Evolutionary conservation across 1,140 invertebrate species (phyloP), one percentile per base, ranked within the genome.

Genomic region (Euschistus heros): DNA sequence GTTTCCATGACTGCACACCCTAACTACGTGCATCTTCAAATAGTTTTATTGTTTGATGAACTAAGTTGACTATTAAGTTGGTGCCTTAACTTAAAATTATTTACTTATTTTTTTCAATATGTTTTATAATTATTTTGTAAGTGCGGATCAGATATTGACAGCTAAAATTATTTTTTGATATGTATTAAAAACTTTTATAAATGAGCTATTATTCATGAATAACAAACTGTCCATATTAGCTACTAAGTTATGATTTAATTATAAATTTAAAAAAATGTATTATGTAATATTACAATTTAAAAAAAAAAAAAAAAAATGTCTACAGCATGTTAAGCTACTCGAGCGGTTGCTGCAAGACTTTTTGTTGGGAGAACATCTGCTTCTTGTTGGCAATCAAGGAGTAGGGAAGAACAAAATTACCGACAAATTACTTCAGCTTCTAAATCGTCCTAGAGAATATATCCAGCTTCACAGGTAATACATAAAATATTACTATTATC

Each of bases 371-470:
- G 89, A 96, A 71, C 92, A 98, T 81, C 77, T 98, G 17, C 78
- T 98, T 14, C 74, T 98, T 33, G 91, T 98, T 52, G 96, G 96
- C 0, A 98, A 98, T 77, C 95, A 98, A 78, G 88, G 72, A 54
- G 91, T 94, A 0, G 94, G 94, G 2, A 98, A 97, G 75, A 97
- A 98, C 75, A 97, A 98, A 83, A 86, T 98, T n/a, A 87, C 91
- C 4, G 96, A 98, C 75, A 81, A 92, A 68, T 81, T 98, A 64
- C 75, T 98, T 2, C 86, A 95, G 72, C 73, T 98, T 0, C 73
- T 97, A 50, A 94, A 94, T 73, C 77, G 88, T 44, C 94, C 95
- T 0, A 77, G 96, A 66, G 94, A 98, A 77, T 98, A 98, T 72
- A 90, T 98, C 69, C 95, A 98, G 73, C 76, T 98, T 18, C 95